A percentile compares a stretch with the other conserved stretches of the same genome.
Conservation (phyloP, 2,888 invertebrate genomes). For the Taenaris catops region DNA sequence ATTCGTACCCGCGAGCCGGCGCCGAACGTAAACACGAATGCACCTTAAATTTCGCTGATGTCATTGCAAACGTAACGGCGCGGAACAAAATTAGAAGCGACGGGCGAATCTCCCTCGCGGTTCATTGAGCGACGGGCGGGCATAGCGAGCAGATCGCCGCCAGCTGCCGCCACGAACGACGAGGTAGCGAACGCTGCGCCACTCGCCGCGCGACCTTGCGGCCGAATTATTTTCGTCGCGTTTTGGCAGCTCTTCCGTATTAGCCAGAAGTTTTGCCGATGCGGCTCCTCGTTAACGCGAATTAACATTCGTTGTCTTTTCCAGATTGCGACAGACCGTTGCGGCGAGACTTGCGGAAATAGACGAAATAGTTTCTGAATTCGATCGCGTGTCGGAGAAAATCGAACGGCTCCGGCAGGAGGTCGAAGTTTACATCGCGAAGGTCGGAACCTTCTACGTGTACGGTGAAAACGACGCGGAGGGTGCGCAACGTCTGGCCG, state of each 20-base stretch:
- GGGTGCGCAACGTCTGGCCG: constrained; percentile 78
- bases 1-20: constrained; percentile 44
- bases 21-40: constrained; percentile 70
- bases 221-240: constrained; percentile 71
- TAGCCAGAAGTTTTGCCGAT: constrained; percentile 41
- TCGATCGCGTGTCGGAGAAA: constrained; percentile 85
- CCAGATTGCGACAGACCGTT: constrained; percentile 89
- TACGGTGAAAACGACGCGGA: constrained; percentile 86
- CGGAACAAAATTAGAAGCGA: constrained; percentile 71
- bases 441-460: constrained; percentile 86
- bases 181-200: constrained; percentile 46
- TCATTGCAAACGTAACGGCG: constrained; percentile 71
- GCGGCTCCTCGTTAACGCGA: constrained; percentile 36
- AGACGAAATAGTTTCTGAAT: constrained; percentile 86
- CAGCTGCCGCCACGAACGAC: constrained; percentile 65
- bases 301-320: constrained; percentile 43
- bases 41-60: constrained; percentile 71
- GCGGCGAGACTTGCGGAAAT: constrained; percentile 87
- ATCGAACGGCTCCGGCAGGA: constrained; percentile 84
- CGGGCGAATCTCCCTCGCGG: constrained; percentile 56
- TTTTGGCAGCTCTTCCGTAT: constrained; percentile 63
- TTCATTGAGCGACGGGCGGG: constrained; percentile 76
- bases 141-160: constrained; percentile 74
- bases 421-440: constrained; percentile 83
- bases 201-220: constrained; percentile 54